Base-by-base conservation (phyloP, 2,113 vertebrate species). In the Chlorodrepanis virens region DNA sequence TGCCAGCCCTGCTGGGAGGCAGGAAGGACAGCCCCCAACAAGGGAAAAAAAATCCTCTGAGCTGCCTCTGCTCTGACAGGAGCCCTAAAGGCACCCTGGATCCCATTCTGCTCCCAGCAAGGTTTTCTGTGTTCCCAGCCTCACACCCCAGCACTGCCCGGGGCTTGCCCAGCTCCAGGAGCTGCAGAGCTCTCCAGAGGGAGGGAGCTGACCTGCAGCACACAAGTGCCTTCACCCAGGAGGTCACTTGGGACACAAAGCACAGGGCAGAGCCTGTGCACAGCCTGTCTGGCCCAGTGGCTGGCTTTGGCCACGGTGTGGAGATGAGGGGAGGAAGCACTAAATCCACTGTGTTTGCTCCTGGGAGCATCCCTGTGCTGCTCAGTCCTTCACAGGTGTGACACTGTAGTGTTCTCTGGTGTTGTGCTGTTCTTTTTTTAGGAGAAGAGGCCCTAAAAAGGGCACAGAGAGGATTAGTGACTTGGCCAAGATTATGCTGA, bases 391-490 rank as follows among this genome's bases (percentile, higher is more conserved):
- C 20, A 33, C 40, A 59, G 63, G 20, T 14, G 39, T 10, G 18
- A 28, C 18, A 12, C 42, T 5, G 2, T 1, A 2, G 6, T 0
- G 24, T 6, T 3, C 52, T 27, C n/a, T 15, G 11, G 4, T 10
- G 37, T 19, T 28, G 29, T 10, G 4, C 76, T 49, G 60, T 12
- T 50, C 44, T 63, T 19, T 27, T 16, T 47, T 57, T 49, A 35
- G 37, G 56, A 74, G n/a, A 52, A 82, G 9, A 20, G 47, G 17
- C 60, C 25, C 65, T 70, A 50, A 60, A 71, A 63, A 35, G 42
- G 53, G 49, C 70, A 91, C 39, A 39, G 71, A 54, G 14, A 63
- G 67, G 50, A 44, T 77, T 59, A 80, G 57, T 39, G 44, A 37
- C 61, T 28, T 71, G 49, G 19, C 24, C 21, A 57, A 10, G 23